Conservation (phyloP, 1,140 invertebrate species). For the Leptopilina clavipes region DNA sequence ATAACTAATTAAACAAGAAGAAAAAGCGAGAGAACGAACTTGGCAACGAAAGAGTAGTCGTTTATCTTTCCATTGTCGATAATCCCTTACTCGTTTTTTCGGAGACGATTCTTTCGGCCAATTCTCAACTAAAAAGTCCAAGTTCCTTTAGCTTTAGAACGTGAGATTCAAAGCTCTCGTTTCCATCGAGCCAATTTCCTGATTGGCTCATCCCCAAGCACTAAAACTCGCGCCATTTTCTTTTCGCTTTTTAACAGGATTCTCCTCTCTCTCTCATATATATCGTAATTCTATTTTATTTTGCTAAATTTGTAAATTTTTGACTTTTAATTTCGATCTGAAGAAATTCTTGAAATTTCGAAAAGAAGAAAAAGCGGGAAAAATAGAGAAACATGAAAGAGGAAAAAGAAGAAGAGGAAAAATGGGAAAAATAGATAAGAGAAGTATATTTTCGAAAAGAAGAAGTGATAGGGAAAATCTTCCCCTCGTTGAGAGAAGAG, state of each 20-base stretch:
- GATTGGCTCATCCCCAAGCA: conserved; percentile 13
- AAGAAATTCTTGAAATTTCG: no score
- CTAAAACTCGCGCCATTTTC: conserved; percentile 14
- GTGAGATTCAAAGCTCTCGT: conserved; percentile 25
- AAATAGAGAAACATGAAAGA: no score
- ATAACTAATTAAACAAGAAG: conserved; percentile 29
- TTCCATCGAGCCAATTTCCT: conserved; percentile 26
- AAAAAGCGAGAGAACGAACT: conserved; percentile 25
- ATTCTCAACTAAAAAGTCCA: conserved; percentile 20
- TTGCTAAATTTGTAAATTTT: neutral
- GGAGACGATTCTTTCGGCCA: conserved; percentile 28
- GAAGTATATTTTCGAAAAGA: no score
- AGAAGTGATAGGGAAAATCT: neutral
- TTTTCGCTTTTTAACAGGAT: neutral
- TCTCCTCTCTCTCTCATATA: no score
- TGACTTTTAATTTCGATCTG: no score
- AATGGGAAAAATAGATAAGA: no score
- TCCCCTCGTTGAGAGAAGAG: neutral
- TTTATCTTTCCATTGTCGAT: conserved; percentile 29
- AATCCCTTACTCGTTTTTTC: conserved; percentile 31
- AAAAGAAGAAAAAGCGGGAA: no score
- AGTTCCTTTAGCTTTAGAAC: conserved; percentile 23
- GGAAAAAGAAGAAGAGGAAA: no score
- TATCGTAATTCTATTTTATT: neutral
- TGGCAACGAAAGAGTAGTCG: conserved; percentile 27